Evolutionary conservation across 2,888 invertebrate species (phyloP), one percentile per base, ranked within the genome.

Genomic region (Drosophila cyrtoloma): DNA sequence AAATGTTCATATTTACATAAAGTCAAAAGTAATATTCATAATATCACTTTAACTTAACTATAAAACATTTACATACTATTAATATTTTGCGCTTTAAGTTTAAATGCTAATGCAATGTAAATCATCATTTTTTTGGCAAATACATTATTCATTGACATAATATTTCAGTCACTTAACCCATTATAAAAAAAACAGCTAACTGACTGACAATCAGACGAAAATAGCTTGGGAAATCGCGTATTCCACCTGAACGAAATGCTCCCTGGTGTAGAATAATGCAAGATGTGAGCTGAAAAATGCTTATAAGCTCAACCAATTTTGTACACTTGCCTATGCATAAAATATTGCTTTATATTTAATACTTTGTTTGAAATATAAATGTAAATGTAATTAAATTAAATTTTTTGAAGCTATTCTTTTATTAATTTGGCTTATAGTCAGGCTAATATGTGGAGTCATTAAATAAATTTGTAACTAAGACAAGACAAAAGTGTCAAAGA

Each of bases 281-380:
- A 51, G 55, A n/a, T 26, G 50, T 16, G 39, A 7, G 32, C 7
- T 26, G 26, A 44, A 37, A 68, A 60, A 37, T 35, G 61, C 50
- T 44, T 63, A 77, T 72, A 74, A 81, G 64, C 69, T 72, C 68
- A 47, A 52, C 59, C 60, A 73, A 76, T 62, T 79, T 74, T 53
- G 6, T 14, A n/a, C 52, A 32, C 7, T 52, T 28, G 22, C 47
- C 7, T 22, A 44, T n/a, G n/a, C n/a, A 3, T 16, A 19, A 51
- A 16, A 16, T 7, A 2, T 51, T 28, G 5, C 0, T 14, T 50
- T 22, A 16, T 3, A 26, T 26, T 26, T 4, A 26, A 50, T 26
- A 16, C 7, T 1, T 26, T 26, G 14, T 12, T 12, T 6, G 9
- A 19, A n/a, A 3, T 42, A 33, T 12, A 39, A 39, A 39, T 39